Evolutionary conservation across 2,888 invertebrate genomes (phyloP).

Genomic region (Zygogramma bicolorata): DNA sequence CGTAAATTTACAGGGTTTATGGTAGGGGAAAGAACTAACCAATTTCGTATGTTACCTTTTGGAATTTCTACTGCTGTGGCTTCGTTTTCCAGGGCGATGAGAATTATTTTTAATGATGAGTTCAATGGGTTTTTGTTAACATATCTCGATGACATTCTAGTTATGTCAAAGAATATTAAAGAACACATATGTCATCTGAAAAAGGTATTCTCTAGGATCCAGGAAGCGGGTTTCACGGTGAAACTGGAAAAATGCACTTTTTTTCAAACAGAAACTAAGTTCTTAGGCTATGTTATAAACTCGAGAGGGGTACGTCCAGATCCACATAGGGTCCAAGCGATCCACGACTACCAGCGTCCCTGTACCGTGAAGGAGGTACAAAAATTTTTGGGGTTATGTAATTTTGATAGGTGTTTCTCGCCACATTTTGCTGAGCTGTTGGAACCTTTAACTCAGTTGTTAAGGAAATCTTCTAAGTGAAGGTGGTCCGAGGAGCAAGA

Average conservation of each 20-base stretch:
- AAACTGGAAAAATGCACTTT: too few relatives aligned
- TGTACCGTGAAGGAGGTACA: slow-evolving; percentile 34
- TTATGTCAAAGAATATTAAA: slow-evolving; percentile 31
- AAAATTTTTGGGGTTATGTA: slow-evolving; percentile 39
- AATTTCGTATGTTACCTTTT: too few relatives aligned
- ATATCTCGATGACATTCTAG: too few relatives aligned
- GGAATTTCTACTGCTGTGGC: too few relatives aligned
- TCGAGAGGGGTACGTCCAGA: slow-evolving; percentile 41
- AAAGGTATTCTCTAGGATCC: slow-evolving; percentile 27
- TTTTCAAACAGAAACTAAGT: slow-evolving; percentile 35
- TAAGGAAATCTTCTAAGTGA: slow-evolving; percentile 14
- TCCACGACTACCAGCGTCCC: slow-evolving; percentile 39
- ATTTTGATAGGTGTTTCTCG: slow-evolving; percentile 12
- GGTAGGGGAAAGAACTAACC: too few relatives aligned
- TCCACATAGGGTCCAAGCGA: slow-evolving; percentile 36
- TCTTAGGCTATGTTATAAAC: slow-evolving; percentile 31
- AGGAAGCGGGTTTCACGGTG: slow-evolving; percentile 38
- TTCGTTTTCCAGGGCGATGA: too few relatives aligned
- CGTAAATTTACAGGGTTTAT: too few relatives aligned
- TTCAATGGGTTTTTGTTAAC: too few relatives aligned
- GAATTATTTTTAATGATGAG: too few relatives aligned
- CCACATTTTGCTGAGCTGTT: slow-evolving; percentile 7
- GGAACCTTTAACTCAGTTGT: slow-evolving; percentile 14
- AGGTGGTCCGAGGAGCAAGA: slow-evolving; percentile 12
- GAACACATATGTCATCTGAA: slow-evolving; percentile 35